Evolutionary conservation across 1,140 invertebrate species (phyloP).

Genomic region (Littorina saxatilis): DNA sequence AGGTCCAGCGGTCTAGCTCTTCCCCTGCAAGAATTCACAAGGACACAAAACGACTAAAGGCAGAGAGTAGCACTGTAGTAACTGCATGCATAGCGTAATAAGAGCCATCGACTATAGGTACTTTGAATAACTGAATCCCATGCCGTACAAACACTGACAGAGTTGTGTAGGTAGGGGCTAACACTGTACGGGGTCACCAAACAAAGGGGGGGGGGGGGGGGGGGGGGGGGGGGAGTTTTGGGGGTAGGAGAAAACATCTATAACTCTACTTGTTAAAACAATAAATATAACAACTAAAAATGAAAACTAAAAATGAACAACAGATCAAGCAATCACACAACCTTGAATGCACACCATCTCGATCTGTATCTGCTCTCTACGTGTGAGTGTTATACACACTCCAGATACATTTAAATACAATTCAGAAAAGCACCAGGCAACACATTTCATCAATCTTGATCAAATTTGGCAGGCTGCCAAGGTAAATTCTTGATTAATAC

Average conservation of each 20-base stretch:
- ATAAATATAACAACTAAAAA: not conserved
- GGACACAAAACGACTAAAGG: not conserved
- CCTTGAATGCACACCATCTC: not conserved
- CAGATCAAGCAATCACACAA: not conserved
- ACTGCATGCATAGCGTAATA: not conserved
- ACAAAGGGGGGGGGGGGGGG: not conserved
- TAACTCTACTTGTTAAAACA: not conserved
- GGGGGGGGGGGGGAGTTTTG: too few relatives aligned
- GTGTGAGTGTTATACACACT: not conserved
- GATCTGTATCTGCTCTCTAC: not conserved
- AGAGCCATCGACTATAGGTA: not conserved
- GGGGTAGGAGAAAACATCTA: not conserved
- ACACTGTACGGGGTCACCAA: too few relatives aligned
- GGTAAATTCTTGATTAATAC: not conserved
- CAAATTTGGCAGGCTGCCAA: not conserved
- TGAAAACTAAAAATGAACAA: too few relatives aligned
- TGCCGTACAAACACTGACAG: constrained; percentile 1
- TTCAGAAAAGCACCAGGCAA: not conserved
- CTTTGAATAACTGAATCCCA: constrained; percentile 16
- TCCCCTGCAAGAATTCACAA: not conserved
- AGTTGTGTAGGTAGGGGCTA: too few relatives aligned
- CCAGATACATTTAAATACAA: not conserved
- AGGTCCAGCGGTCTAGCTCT: too few relatives aligned
- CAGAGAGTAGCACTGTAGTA: not conserved
- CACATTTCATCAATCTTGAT: not conserved